phyloP scores from a whole-genome alignment of 2,797 vertebrate genomes.

The Phataginus tricuspis region DNA sequence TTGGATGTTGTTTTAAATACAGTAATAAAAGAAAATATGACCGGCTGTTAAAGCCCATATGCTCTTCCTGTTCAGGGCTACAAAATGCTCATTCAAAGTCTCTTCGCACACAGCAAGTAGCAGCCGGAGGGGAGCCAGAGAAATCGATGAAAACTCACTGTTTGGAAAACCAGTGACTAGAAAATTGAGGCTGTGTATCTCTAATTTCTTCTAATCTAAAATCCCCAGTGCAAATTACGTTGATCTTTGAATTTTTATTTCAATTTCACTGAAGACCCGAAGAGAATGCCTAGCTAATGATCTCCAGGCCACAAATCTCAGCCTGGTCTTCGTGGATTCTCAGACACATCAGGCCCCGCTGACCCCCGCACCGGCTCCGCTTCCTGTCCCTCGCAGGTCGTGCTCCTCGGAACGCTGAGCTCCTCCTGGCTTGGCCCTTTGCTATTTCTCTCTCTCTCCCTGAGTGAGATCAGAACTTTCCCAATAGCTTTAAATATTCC shows the following conservation, averaged over 20 bases:
- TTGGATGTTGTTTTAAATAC: constrained; percentile 36
- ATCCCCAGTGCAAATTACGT: not conserved
- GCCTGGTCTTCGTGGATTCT: not conserved
- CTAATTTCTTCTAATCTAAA: constrained; percentile 14
- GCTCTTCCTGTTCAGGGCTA: constrained; percentile 30
- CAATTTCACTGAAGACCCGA: not conserved
- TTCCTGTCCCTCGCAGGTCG: not conserved
- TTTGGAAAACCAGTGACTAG: constrained; percentile 18
- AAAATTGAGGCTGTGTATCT: not conserved
- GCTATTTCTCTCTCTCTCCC: too few species aligned
- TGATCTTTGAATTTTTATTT: not conserved
- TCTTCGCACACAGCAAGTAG: not conserved
- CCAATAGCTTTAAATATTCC: not conserved
- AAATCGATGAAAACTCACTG: constrained; percentile 26
- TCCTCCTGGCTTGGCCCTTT: too few species aligned
- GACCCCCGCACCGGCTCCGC: not conserved
- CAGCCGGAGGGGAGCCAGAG: not conserved
- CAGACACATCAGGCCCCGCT: not conserved
- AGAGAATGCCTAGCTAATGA: not conserved
- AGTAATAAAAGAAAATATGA: constrained; percentile 65
- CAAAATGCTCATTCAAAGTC: constrained; percentile 60
- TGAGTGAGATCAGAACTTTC: not conserved
- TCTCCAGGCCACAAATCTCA: not conserved
- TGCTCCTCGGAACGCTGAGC: not conserved
- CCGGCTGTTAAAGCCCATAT: constrained; percentile 47